These are phyloP conservation scores for Sparus aurata DNA, from an alignment of 2,797 vertebrate species.

Conservation along the genomic window DNA sequence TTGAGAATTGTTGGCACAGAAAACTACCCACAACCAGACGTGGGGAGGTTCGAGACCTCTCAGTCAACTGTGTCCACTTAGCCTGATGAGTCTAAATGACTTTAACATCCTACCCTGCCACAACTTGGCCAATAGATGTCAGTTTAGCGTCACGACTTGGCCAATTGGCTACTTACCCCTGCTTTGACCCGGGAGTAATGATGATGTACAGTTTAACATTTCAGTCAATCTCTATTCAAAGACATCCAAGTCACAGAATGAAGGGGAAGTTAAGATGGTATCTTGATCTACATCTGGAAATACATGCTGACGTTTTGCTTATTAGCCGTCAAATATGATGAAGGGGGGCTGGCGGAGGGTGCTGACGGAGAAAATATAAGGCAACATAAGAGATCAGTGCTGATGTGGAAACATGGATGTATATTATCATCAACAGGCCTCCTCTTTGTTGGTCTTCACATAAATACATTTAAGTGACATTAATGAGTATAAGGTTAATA, in stretches of 20 bases:
- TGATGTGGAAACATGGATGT: constrained; percentile 33
- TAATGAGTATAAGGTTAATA: constrained; percentile 40
- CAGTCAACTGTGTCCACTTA: constrained; percentile 84
- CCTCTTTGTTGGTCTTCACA: constrained; percentile 30
- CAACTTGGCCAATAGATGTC: constrained; percentile 79
- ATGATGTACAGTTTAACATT: constrained; percentile 80
- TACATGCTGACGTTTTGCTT: constrained; percentile 58
- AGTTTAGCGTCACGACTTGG: constrained; percentile 74
- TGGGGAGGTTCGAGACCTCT: constrained; percentile 79
- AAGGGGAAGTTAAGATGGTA: constrained; percentile 51
- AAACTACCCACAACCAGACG: constrained; percentile 75
- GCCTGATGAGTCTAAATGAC: constrained; percentile 84
- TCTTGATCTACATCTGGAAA: constrained; percentile 73
- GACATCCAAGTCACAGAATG: constrained; percentile 47
- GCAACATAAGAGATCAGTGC: constrained; percentile 19
- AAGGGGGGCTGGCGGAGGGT: background rate
- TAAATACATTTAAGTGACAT: constrained; percentile 21
- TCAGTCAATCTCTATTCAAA: constrained; percentile 68
- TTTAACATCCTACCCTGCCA: constrained; percentile 80
- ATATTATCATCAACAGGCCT: constrained; percentile 21
- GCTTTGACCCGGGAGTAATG: constrained; percentile 77
- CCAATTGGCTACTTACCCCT: constrained; percentile 80
- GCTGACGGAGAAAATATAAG: background rate
- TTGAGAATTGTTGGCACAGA: constrained; percentile 75
- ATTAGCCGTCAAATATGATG: constrained; percentile 56